phyloP scores from a whole-genome alignment of 2,113 vertebrate species.

The Elephantulus edwardii region DNA sequence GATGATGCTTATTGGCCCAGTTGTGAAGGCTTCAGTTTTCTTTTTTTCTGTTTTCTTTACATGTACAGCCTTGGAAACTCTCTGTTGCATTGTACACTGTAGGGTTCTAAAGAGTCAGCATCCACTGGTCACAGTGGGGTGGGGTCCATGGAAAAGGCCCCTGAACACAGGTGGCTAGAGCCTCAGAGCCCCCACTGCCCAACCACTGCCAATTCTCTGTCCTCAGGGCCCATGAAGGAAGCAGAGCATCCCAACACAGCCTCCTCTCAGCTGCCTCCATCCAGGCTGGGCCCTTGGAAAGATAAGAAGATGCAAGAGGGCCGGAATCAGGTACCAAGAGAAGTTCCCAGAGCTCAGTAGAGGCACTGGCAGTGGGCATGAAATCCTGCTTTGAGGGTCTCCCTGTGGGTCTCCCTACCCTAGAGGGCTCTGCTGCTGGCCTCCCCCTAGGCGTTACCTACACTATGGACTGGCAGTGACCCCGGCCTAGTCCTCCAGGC shows the following conservation, averaged over 20 bases:
- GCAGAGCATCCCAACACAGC: neutral
- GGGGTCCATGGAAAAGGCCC: neutral
- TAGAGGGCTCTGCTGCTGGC: neutral
- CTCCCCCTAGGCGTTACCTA: neutral
- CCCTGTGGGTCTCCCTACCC: neutral
- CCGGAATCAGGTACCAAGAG: constrained; percentile 39
- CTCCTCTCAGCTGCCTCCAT: neutral
- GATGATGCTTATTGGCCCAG: no score
- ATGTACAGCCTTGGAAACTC: no score
- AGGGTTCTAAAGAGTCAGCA: no score
- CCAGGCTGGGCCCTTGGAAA: neutral
- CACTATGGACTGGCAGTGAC: neutral
- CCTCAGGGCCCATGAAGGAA: neutral
- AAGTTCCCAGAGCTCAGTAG: neutral
- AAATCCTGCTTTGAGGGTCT: neutral
- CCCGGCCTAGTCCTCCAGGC: neutral
- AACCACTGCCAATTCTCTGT: neutral
- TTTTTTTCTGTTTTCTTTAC: no score
- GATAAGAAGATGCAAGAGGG: neutral
- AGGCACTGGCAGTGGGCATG: neutral
- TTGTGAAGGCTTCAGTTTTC: fast-evolving
- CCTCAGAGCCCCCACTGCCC: neutral
- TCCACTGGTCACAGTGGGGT: no score
- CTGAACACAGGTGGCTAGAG: no score
- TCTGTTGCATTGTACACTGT: no score